These are phyloP conservation scores for Orthonevra nobilis DNA, from an alignment of 2,888 invertebrate species.

Conservation along the genomic window DNA sequence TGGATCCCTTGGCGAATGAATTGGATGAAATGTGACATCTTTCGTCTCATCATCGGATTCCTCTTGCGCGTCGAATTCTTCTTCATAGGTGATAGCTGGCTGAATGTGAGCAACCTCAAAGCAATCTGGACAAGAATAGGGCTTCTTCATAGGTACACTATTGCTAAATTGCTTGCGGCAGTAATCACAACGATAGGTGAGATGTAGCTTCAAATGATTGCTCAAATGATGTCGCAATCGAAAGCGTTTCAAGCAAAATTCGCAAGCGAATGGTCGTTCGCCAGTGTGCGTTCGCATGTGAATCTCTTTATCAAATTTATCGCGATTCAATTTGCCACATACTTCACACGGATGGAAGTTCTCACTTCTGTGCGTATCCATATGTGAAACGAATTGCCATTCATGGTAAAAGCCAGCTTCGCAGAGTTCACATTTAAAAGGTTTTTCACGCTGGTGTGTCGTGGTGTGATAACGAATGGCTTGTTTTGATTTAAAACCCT, in stretches of 20 bases:
- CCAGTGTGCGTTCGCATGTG: constrained; percentile 81
- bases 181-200: constrained; percentile 73
- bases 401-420: constrained; percentile 79
- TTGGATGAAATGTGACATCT: constrained; percentile 39
- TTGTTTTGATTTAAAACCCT: constrained; percentile 74
- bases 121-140: constrained; percentile 72
- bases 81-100: no score
- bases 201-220: constrained; percentile 74
- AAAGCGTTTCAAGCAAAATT: constrained; percentile 74
- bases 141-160: constrained; percentile 73
- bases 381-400: constrained; percentile 73
- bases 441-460: constrained; percentile 73
- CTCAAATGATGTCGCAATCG: constrained; percentile 74
- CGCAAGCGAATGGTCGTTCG: constrained; percentile 81
- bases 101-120: no score
- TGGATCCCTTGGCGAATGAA: background rate
- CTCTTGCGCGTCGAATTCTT: constrained; percentile 27
- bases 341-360: constrained; percentile 73
- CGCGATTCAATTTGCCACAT: constrained; percentile 72
- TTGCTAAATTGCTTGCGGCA: constrained; percentile 73
- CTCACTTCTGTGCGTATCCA: constrained; percentile 72
- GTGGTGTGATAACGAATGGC: constrained; percentile 74
- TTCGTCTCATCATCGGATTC: constrained; percentile 52
- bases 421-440: constrained; percentile 79
- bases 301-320: constrained; percentile 72